A percentile compares a stretch with the other conserved stretches of the same genome.
phyloP scores from a whole-genome alignment of 1,140 invertebrate species.

The Octopus bimaculoides region DNA sequence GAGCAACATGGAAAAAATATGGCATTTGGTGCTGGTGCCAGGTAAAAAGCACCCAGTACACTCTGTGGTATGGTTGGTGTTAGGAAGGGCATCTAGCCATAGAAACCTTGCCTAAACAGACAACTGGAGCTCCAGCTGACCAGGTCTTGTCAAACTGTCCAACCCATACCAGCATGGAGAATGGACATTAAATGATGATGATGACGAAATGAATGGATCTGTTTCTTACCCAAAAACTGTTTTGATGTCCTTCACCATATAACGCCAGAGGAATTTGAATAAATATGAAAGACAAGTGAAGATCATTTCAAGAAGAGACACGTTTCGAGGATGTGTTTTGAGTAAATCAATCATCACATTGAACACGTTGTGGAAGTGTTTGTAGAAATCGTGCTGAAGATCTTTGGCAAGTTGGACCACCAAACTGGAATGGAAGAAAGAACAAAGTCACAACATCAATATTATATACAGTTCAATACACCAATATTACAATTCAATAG shows the following conservation, averaged over 20 bases:
- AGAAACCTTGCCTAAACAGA: too few relatives aligned
- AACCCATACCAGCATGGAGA: too few relatives aligned
- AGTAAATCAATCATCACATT: conserved; percentile 70
- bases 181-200: too few relatives aligned
- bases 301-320: conserved; percentile 78
- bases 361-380: conserved; percentile 71
- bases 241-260: conserved; percentile 75
- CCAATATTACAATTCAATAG: too few relatives aligned
- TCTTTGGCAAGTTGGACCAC: conserved; percentile 81
- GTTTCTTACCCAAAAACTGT: conserved; percentile 63
- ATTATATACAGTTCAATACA: too few relatives aligned
- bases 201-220: not conserved
- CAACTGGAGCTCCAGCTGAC: too few relatives aligned
- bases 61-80: too few relatives aligned
- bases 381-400: conserved; percentile 81
- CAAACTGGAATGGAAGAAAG: conserved; percentile 65
- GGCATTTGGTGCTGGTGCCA: too few relatives aligned
- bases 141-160: too few relatives aligned
- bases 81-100: too few relatives aligned
- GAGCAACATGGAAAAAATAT: too few relatives aligned
- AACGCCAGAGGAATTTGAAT: conserved; percentile 83
- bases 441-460: not conserved
- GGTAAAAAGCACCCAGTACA: too few relatives aligned
- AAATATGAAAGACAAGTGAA: conserved; percentile 82
- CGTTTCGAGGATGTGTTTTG: conserved; percentile 68